Conservation (phyloP, 92 coral and sea anemone species). For the Plumapathes pennacea region DNA sequence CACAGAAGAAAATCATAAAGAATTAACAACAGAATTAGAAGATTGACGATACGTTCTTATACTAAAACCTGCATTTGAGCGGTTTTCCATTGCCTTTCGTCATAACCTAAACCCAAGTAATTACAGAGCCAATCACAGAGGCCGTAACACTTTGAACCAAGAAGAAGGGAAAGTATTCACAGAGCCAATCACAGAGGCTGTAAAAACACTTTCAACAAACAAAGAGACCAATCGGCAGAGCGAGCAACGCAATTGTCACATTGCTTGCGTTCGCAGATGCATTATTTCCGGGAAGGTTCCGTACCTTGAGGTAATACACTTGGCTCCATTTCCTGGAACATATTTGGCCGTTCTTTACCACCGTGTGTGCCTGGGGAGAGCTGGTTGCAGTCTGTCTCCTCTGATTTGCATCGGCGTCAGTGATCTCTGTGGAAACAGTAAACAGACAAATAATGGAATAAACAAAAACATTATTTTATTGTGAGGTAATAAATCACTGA, state of each 20-base stretch:
- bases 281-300: too few relatives aligned
- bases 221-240: too few relatives aligned
- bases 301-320: constrained; percentile 90
- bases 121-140: too few relatives aligned
- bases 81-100: neutral
- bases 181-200: too few relatives aligned
- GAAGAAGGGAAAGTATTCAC: too few relatives aligned
- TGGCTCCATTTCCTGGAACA: constrained; percentile 98
- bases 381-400: constrained; percentile 31
- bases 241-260: too few relatives aligned
- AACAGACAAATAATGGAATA: too few relatives aligned
- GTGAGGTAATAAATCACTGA: neutral
- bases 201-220: too few relatives aligned
- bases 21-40: neutral
- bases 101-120: too few relatives aligned
- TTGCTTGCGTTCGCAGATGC: too few relatives aligned
- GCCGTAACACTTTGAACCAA: too few relatives aligned
- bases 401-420: constrained; percentile 72
- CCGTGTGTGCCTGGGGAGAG: constrained; percentile 71
- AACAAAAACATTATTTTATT: neutral
- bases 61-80: neutral
- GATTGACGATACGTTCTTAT: neutral
- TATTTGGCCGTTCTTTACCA: constrained; percentile 83
- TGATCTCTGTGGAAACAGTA: constrained; percentile 14
- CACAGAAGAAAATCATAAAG: neutral